phyloP scores from a whole-genome alignment of 2,797 vertebrate species.

The Leuciscus waleckii region DNA sequence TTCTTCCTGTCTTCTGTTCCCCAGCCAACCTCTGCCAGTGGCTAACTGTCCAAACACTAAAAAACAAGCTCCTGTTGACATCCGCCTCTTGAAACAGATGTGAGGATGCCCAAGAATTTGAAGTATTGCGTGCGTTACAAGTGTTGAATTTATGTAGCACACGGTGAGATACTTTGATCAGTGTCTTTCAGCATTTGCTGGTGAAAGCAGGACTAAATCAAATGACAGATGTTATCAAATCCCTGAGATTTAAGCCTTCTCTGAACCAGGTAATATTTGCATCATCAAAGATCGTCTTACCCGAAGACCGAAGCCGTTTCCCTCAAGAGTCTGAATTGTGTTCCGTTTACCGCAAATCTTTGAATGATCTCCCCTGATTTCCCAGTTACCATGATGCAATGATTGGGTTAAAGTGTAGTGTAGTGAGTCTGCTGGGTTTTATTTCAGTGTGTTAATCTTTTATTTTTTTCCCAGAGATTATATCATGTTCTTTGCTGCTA shows the following conservation, averaged over 20 bases:
- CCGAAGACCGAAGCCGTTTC: not conserved
- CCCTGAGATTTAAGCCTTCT: slow-evolving; percentile 7
- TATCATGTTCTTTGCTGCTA: slow-evolving; percentile 17
- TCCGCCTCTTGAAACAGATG: slow-evolving; percentile 50
- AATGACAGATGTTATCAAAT: slow-evolving; percentile 17
- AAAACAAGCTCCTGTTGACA: slow-evolving; percentile 42
- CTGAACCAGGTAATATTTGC: slow-evolving; percentile 23
- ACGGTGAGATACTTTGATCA: not conserved
- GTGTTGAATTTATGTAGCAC: not conserved
- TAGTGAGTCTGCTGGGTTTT: not conserved
- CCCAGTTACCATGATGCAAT: slow-evolving; percentile 34
- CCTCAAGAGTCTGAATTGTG: slow-evolving; percentile 13
- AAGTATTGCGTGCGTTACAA: not conserved
- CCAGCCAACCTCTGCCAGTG: slow-evolving; percentile 43
- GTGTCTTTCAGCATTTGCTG: not conserved
- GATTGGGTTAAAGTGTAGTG: slow-evolving; percentile 21
- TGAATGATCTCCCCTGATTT: slow-evolving; percentile 30
- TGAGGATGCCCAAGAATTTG: slow-evolving; percentile 28
- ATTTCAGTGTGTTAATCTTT: not conserved
- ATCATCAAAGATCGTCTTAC: slow-evolving; percentile 37
- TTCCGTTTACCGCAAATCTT: slow-evolving; percentile 23
- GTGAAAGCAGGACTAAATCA: slow-evolving; percentile 1
- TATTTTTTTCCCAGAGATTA: slow-evolving; percentile 28
- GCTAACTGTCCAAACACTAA: slow-evolving; percentile 48
- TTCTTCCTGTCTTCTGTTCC: slow-evolving; percentile 63